phyloP scores from a whole-genome alignment of 2,797 vertebrate species.

The Phaenicophaeus curvirostris region DNA sequence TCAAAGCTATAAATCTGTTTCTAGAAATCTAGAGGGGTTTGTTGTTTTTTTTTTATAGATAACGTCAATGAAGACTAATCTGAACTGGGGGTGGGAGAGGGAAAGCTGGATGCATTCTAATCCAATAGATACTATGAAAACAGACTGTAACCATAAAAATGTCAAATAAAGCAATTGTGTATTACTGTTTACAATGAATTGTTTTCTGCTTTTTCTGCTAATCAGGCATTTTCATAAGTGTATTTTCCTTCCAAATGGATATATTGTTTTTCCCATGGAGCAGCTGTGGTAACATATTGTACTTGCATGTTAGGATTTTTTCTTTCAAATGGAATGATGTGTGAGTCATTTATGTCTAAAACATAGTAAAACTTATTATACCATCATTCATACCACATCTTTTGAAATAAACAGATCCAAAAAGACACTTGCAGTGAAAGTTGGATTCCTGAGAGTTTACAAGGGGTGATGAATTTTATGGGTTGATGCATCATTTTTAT shows the following conservation, averaged over 20 bases:
- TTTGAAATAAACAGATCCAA: slow-evolving; percentile 32
- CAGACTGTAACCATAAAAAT: slow-evolving; percentile 25
- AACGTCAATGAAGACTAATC: background rate
- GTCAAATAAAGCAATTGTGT: background rate
- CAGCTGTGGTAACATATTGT: slow-evolving; percentile 34
- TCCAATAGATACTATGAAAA: slow-evolving; percentile 11
- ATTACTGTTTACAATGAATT: slow-evolving; percentile 50
- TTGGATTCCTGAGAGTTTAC: slow-evolving; percentile 14
- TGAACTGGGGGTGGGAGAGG: background rate
- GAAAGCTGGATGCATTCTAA: background rate
- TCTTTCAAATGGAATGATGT: slow-evolving; percentile 24
- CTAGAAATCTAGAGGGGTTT: background rate
- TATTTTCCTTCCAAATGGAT: slow-evolving; percentile 35
- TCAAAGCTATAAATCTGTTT: background rate
- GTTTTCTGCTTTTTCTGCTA: slow-evolving; percentile 56
- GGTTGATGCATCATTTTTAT: background rate
- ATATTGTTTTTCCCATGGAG: slow-evolving; percentile 21
- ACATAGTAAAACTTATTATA: slow-evolving; percentile 39
- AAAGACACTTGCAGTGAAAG: background rate
- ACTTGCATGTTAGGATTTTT: slow-evolving; percentile 15
- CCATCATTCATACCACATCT: slow-evolving; percentile 3
- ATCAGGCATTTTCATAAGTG: slow-evolving; percentile 45
- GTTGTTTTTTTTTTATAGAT: background rate
- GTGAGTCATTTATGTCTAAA: slow-evolving; percentile 48
- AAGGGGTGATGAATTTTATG: background rate